Base-by-base conservation (phyloP, 2,113 vertebrate species). In the Anser brachyrhynchus region DNA sequence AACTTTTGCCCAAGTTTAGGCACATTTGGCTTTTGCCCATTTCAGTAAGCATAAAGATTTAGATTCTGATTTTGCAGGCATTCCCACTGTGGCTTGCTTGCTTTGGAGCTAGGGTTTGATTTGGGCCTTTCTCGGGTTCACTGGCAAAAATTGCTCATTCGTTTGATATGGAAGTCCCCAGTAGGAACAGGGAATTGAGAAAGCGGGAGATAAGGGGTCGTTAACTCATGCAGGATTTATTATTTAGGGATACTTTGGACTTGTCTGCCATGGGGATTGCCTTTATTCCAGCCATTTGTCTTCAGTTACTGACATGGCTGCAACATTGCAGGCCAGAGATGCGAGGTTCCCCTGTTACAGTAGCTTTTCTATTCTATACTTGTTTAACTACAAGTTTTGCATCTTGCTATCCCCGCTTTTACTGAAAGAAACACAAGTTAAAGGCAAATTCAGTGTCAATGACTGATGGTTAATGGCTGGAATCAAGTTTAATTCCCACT, bases 401-500 rank as follows among this genome's bases (percentile, higher is more conserved):
- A 52, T 52, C 51, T 52, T 52, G 51, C 51, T 52, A 14, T 26
- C 51, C 23, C 23, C 13, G 13, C 51, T 52, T 52, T 52, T 52
- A 52, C 51, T 25, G 51, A 25, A 52, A 52, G 22, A 14, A 52
- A 52, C 7, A 52, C 51, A 26, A 52, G 51, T 52, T 52, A 52
- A 52, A 52, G 62, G 74, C 16, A 94, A 70, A 79, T 75, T 54
- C 66, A 66, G n/a, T 43, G 28, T 43, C 67, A 89, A 6, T 66
- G 74, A 46, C 62, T 91, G 92, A 37, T 22, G 67, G 25, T 82
- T 70, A 84, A 92, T 26, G 74, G 84, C 96, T 96, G 93, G 89
- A 95, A 92, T 95, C 7, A 67, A 93, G 81, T 89, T 86, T 54
- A 93, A 78, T 95, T 96, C 91, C 78, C 49, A 23, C 46, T 90